Percentiles rank a stretch among this genome's conserved stretches.
These are phyloP conservation scores for Dendrolimus pini DNA, from an alignment of 2,888 invertebrate genomes.

Conservation along the genomic window DNA sequence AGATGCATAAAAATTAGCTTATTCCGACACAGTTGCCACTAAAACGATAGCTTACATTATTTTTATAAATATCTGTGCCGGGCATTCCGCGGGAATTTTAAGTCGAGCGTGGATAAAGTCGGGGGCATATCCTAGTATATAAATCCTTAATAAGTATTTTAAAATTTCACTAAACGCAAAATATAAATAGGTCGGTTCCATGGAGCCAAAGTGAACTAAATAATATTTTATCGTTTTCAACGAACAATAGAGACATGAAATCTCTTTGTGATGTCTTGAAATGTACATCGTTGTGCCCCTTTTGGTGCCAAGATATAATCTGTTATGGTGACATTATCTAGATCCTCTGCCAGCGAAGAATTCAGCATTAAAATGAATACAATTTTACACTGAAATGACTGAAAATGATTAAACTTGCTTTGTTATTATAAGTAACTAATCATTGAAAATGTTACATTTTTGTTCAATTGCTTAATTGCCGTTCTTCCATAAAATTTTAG, in stretches of 20 bases:
- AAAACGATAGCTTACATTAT: no score
- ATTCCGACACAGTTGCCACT: no score
- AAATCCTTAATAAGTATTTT: no score
- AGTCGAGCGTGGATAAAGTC: no score
- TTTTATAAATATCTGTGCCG: no score
- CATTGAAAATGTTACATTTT: no score
- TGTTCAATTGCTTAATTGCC: no score
- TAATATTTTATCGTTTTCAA: slow-evolving; percentile 9
- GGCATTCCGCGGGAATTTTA: no score
- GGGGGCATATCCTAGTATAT: no score
- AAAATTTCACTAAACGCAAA: not conserved
- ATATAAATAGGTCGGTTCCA: slow-evolving; percentile 2
- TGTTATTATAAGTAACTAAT: not conserved
- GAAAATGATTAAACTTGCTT: not conserved
- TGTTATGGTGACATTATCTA: slow-evolving; percentile 72
- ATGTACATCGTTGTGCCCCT: slow-evolving; percentile 35
- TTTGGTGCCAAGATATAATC: slow-evolving; percentile 70
- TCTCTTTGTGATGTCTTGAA: slow-evolving; percentile 49
- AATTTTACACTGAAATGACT: not conserved
- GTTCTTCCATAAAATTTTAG: no score
- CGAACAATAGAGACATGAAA: slow-evolving; percentile 41
- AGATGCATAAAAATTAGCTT: no score
- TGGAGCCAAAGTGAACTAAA: slow-evolving; percentile 7
- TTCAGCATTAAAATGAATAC: slow-evolving; percentile 29
- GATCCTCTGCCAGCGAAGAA: slow-evolving; percentile 59